Percentiles rank a stretch among this genome's conserved stretches.
Evolutionary conservation across 2,888 invertebrate genomes (phyloP).

Genomic region (Melanophora roralis): DNA sequence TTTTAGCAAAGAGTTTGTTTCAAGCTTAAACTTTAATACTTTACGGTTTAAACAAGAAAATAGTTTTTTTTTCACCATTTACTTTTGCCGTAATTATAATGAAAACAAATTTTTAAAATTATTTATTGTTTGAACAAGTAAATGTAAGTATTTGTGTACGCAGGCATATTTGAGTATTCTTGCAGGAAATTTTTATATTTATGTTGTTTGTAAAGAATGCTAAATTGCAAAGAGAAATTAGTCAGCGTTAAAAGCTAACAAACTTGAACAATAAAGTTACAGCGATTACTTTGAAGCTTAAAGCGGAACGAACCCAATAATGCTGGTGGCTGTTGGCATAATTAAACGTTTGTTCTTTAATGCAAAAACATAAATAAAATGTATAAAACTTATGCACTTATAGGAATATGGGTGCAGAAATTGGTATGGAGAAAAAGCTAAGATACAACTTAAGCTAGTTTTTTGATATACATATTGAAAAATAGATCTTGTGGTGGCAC

Average conservation of each 20-base stretch:
- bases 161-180: neutral
- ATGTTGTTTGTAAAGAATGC: neutral
- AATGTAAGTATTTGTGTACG: neutral
- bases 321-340: neutral
- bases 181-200: neutral
- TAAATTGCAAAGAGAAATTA: slow-evolving; percentile 9
- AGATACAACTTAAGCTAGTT: no score
- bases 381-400: neutral
- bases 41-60: neutral
- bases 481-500: no score
- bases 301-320: slow-evolving; percentile 28
- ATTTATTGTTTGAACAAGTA: neutral
- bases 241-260: slow-evolving; percentile 37
- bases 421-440: no score
- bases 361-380: slow-evolving; percentile 31
- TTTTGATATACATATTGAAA: no score
- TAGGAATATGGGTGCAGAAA: no score
- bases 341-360: neutral
- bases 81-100: neutral
- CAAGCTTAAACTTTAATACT: neutral
- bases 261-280: slow-evolving; percentile 50
- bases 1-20: no score
- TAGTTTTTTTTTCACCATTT: no score
- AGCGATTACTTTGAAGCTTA: slow-evolving; percentile 34
- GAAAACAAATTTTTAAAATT: slow-evolving; percentile 1